Conservation (phyloP, 64 coral and sea anemone genomes). For the Anthopleura sola region DNA sequence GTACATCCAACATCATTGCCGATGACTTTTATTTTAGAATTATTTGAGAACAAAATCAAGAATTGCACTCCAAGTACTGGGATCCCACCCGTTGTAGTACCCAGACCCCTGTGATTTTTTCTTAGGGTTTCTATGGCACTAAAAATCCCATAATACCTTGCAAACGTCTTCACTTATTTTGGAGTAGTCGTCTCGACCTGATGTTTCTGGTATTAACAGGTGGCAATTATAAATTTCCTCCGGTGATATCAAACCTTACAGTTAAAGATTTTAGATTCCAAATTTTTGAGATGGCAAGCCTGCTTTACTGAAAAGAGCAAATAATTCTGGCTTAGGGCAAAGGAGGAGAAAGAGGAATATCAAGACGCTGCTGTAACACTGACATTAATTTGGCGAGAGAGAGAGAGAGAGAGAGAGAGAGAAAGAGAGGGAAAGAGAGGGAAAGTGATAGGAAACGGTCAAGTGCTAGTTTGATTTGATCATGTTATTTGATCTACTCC, state of each 20-base stretch:
- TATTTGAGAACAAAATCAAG: too few relatives aligned
- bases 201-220: slow-evolving; percentile 14
- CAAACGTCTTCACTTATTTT: not conserved
- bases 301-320: not conserved
- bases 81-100: too few relatives aligned
- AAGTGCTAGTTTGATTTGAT: not conserved
- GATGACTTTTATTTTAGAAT: too few relatives aligned
- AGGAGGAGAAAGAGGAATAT: not conserved
- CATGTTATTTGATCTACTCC: not conserved
- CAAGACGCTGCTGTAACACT: not conserved
- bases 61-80: too few relatives aligned
- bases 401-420: not conserved
- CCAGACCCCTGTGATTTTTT: too few relatives aligned
- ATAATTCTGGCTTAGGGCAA: not conserved
- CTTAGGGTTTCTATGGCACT: too few relatives aligned
- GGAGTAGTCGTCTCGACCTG: not conserved
- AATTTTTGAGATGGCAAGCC: not conserved
- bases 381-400: not conserved
- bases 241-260: not conserved
- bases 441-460: not conserved
- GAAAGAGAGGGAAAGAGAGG: not conserved
- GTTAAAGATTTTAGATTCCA: not conserved
- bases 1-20: too few relatives aligned
- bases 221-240: not conserved
- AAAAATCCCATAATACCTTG: not conserved